These are phyloP conservation scores for Heterocephalus glaber DNA, from an alignment of 2,113 vertebrate genomes.

Conservation along the genomic window DNA sequence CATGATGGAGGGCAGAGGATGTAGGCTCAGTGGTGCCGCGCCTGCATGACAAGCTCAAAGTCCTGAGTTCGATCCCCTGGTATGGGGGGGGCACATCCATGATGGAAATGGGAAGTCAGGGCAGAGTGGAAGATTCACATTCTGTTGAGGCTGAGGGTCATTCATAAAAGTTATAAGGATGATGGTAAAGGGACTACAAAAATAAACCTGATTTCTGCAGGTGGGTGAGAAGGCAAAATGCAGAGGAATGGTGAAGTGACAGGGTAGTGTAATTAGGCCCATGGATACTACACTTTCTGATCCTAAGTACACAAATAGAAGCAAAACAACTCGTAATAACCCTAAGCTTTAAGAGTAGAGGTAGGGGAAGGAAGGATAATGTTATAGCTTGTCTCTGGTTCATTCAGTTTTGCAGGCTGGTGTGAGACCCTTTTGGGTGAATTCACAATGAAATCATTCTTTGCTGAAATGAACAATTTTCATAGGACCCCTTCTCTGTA, in stretches of 20 bases:
- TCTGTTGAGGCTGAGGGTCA: neutral
- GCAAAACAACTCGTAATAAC: neutral
- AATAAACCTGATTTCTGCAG: neutral
- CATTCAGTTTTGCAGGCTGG: neutral
- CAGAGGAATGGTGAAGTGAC: neutral
- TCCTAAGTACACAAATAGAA: neutral
- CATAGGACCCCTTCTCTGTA: neutral
- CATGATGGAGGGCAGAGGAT: neutral
- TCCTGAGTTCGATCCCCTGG: too few relatives aligned
- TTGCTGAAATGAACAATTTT: constrained; percentile 1
- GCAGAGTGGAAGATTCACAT: neutral
- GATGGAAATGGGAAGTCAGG: neutral
- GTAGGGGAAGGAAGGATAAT: neutral
- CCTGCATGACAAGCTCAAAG: too few relatives aligned
- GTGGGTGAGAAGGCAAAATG: neutral
- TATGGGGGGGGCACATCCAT: neutral
- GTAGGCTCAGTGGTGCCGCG: too few relatives aligned
- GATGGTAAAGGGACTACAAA: neutral
- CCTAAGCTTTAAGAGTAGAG: neutral
- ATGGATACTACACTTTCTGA: neutral
- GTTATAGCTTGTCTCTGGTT: neutral
- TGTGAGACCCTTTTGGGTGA: neutral
- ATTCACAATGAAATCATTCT: constrained; percentile 34
- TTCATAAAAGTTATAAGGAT: neutral
- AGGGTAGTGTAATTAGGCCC: neutral